phyloP scores from a whole-genome alignment of 2,797 vertebrate genomes.

The Gymnothorax javanicus region DNA sequence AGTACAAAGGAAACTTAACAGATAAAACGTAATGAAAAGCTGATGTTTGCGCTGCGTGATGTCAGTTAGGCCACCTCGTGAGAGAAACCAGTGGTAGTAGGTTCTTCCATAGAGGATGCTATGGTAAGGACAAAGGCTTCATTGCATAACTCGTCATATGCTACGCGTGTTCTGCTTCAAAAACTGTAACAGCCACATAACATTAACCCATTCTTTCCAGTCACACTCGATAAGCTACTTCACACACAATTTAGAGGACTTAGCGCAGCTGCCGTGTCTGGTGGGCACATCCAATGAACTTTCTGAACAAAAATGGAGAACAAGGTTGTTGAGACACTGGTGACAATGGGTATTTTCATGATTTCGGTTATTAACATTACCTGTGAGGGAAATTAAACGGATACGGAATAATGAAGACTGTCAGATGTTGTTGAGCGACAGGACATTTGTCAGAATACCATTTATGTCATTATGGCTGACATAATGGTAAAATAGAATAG shows the following conservation, averaged over 20 bases:
- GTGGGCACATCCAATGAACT: neutral
- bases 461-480: neutral
- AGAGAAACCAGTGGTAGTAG: conserved; percentile 13
- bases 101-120: neutral
- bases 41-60: conserved; percentile 44
- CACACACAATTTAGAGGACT: neutral
- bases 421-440: neutral
- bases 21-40: conserved; percentile 47
- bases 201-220: neutral
- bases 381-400: neutral
- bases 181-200: neutral
- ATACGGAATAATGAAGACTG: neutral
- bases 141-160: neutral
- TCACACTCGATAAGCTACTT: neutral
- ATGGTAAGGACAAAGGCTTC: neutral
- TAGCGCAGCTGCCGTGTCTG: neutral
- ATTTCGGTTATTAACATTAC: neutral
- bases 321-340: neutral
- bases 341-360: neutral
- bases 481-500: neutral
- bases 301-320: neutral
- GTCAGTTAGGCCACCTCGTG: conserved; percentile 42
- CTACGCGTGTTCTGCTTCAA: neutral
- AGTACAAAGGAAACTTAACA: neutral
- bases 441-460: neutral